A percentile compares a stretch with the other conserved stretches of the same genome.
Conservation (phyloP, 2,888 invertebrate species). For the Drosophila parthenogenetica region DNA sequence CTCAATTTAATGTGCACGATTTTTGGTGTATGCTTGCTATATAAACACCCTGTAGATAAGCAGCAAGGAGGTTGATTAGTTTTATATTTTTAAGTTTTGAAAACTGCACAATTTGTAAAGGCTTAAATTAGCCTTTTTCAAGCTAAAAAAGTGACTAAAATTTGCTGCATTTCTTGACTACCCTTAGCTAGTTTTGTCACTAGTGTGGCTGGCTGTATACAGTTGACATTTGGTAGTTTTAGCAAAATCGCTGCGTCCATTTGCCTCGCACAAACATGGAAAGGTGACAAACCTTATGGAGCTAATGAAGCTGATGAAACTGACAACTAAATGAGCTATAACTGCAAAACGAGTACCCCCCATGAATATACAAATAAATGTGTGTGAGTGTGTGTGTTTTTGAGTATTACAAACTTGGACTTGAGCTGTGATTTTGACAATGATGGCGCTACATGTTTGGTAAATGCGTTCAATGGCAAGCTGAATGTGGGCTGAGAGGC, state of each 20-base stretch:
- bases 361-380: constrained; percentile 29
- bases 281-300: constrained; percentile 57
- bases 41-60: constrained; percentile 5
- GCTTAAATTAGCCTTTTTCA: too few species aligned
- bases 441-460: constrained; percentile 41
- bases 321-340: constrained; percentile 36
- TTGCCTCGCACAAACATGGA: constrained; percentile 42
- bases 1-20: constrained; percentile 1
- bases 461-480: constrained; percentile 56
- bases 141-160: too few species aligned
- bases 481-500: constrained; percentile 23
- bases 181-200: too few species aligned
- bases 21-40: background rate
- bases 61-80: background rate
- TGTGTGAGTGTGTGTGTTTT: background rate
- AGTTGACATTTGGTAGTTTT: background rate
- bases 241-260: constrained; percentile 9
- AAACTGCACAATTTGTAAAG: too few species aligned
- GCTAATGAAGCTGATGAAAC: constrained; percentile 57
- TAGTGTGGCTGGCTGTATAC: too few species aligned
- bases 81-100: background rate
- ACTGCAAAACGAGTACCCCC: constrained; percentile 18
- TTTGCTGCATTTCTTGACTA: too few species aligned
- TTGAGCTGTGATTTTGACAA: constrained; percentile 46
- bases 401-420: constrained; percentile 47